Percentiles rank a stretch among this genome's conserved stretches.
Conservation (phyloP, 2,888 invertebrate genomes). For the Mallateleia sp. region DNA sequence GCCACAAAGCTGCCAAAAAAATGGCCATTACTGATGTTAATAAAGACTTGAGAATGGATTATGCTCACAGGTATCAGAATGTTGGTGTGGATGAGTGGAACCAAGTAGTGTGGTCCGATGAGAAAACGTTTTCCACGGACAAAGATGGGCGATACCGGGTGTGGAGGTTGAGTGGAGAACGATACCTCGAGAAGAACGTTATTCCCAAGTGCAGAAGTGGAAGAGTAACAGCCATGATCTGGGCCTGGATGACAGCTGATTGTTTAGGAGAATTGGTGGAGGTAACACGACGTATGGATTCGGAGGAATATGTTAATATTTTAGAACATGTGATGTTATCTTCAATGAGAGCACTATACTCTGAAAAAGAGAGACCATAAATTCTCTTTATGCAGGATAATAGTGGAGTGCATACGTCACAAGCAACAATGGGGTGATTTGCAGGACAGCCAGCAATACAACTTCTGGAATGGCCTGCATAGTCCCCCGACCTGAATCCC, state of each 20-base stretch:
- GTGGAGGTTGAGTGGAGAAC: not conserved
- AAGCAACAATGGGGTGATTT: constrained; percentile 65
- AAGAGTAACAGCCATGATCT: constrained; percentile 39
- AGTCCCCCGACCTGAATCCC: constrained; percentile 64
- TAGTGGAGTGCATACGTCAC: constrained; percentile 68
- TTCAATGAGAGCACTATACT: not conserved
- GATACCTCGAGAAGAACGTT: not conserved
- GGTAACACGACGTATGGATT: constrained; percentile 7
- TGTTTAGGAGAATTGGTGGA: constrained; percentile 18
- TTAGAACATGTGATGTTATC: constrained; percentile 3
- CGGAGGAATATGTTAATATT: constrained; percentile 19
- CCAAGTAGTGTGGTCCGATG: constrained; percentile 6
- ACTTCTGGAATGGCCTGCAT: constrained; percentile 70
- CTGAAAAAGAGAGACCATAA: constrained; percentile 16
- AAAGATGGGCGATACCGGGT: constrained; percentile 21
- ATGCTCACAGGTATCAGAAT: not conserved
- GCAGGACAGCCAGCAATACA: constrained; percentile 53
- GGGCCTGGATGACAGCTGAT: constrained; percentile 62
- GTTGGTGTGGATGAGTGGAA: not conserved
- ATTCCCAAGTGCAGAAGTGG: not conserved
- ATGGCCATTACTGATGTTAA: not conserved
- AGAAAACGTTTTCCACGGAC: constrained; percentile 2
- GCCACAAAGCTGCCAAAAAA: not conserved
- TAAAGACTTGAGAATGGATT: not conserved
- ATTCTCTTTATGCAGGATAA: constrained; percentile 74